Base-by-base conservation (phyloP, 2,888 invertebrate species). In the Smittia aterrima region DNA sequence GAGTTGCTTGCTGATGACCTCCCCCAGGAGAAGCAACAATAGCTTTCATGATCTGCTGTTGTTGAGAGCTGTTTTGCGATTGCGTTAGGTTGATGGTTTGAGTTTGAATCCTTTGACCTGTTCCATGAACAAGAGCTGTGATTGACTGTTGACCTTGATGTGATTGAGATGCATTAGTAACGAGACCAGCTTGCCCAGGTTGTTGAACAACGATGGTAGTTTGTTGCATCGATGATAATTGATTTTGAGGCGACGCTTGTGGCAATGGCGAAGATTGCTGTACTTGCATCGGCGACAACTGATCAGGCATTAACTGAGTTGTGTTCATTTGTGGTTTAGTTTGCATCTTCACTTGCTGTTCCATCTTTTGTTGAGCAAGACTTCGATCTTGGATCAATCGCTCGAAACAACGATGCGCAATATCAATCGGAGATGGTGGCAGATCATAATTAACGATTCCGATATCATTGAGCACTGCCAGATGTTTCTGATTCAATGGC, bases 321-420 rank as follows among this genome's bases (percentile, higher is more conserved):
- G 66, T 27, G 1, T 27, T 73, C 20, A 40, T 72, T 9, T 32
- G 54, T 40, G 76, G 70, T 71, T 70, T 54, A 16, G 70, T 54
- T 54, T 71, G 75, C 18, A 72, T 41, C 13, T 67, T 75, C 68
- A 18, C 32, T 73, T 68, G 76, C 67, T 74, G 77, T 64, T 81
- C 79, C 76, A 77, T 73, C 75, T 74, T 64, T 16, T 66, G 54
- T 66, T 78, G 76, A 25, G 81, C 84, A 78, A 88, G 88, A 76
- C 89, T 86, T 81, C 94, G 93, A 80, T 94, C 95, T 79, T 92
- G 89, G 11, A 92, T 90, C 77, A 95, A 89, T 78, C 96, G 88
- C 79, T 95, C 95, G 16, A 93, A 93, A 79, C 94, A 87, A 75
- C 90, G 87, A 25, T 87, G 84, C 16, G 93, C 94, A 71, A 95